Evolutionary conservation across 2,797 vertebrate species (phyloP), one percentile per base, ranked within the genome.

Genomic region (Lagocephalus sceleratus): DNA sequence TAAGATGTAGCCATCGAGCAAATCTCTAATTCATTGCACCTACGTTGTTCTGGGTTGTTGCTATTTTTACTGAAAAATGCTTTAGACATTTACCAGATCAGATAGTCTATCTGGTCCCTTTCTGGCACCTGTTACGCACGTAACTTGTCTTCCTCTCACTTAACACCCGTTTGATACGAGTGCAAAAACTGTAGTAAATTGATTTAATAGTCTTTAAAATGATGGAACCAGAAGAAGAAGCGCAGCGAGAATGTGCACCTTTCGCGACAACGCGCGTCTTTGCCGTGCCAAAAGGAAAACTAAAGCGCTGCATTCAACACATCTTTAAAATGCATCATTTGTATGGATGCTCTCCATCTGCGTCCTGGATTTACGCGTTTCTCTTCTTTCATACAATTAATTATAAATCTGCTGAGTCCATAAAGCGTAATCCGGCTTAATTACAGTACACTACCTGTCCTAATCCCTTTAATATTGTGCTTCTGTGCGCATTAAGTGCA

Each of bases 341-440:
- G 7, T 42, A 19, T 19, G 17, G 17, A n/a, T n/a, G 7, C 40
- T 42, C 16, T 17, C 39, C 12, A 15, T 6, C 39, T 17, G 14
- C 17, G 17, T n/a, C 16, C 40, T 5, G 40, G 17, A 19, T n/a
- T 42, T 20, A 20, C 11, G 14, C 32, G 11, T 52, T 62, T 25
- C 6, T 51, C 21, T 38, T 5, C 42, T n/a, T 19, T 20, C 41
- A 26, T 47, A 63, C 22, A 64, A 38, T 53, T 54, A 66, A 73
- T 54, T 53, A 44, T 29, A 60, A 32, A 22, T 68, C 57, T 47
- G 49, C 16, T 25, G 44, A 60, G 40, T 69, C 52, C 41, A 47
- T 63, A 43, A 25, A 2, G 19, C 19, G 47, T 81, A 82, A 81
- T 78, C 75, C 63, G 3, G 2, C n/a, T 7, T 70, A 85, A 82